A percentile compares a stretch with the other conserved stretches of the same genome.
Conservation (phyloP, 2,797 vertebrate genomes). For the Anguilla marmorata region DNA sequence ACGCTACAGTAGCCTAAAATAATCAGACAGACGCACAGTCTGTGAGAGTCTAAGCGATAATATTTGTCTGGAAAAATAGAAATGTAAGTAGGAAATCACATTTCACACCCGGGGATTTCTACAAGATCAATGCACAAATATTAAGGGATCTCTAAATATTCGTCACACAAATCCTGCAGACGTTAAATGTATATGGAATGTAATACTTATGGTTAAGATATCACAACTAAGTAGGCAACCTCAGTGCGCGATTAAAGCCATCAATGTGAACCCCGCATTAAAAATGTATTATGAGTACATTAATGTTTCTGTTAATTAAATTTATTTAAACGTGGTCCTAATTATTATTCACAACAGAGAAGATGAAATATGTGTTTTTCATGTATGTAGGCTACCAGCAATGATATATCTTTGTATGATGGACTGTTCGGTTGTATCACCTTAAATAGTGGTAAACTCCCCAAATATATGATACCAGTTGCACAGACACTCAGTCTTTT, state of each 20-base stretch:
- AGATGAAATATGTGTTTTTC: not conserved
- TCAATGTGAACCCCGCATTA: not conserved
- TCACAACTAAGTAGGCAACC: not conserved
- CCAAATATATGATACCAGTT: conserved; percentile 32
- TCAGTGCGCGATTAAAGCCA: not conserved
- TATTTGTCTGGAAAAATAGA: not conserved
- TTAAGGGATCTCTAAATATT: not conserved
- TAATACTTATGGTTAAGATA: conserved; percentile 7
- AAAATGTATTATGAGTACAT: not conserved
- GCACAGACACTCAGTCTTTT: conserved; percentile 19
- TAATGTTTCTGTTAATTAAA: not conserved
- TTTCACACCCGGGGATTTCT: not conserved
- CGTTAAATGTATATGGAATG: not conserved
- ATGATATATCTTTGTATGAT: not conserved
- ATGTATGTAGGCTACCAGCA: not conserved
- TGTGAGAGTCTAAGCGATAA: not conserved
- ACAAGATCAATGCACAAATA: not conserved
- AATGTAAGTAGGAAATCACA: not conserved
- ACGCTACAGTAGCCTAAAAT: not conserved
- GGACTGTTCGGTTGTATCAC: not conserved
- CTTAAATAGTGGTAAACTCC: not conserved
- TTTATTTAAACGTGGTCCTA: not conserved
- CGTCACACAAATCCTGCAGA: not conserved
- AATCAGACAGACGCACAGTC: not conserved
- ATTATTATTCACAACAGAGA: not conserved